phyloP scores from a whole-genome alignment of 2,888 invertebrate genomes.

The Caenorhabditis becei region DNA sequence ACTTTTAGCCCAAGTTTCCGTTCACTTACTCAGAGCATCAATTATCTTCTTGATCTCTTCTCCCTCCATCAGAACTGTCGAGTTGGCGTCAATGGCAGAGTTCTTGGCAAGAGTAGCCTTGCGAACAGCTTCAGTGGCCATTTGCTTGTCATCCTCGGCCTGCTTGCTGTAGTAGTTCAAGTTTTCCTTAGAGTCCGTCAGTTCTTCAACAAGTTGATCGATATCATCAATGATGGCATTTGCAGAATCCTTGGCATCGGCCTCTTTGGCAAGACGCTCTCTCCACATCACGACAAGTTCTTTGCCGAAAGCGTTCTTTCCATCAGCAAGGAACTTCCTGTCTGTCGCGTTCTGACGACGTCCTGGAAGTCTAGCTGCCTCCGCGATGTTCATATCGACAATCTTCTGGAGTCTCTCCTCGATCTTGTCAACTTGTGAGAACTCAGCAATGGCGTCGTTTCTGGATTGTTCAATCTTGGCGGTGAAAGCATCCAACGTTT shows the following conservation, averaged over 20 bases:
- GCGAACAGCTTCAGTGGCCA: conserved; percentile 72
- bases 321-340: too few relatives aligned
- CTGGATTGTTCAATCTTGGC: conserved; percentile 91
- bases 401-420: conserved; percentile 87
- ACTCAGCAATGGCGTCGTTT: conserved; percentile 88
- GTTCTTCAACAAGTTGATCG: conserved; percentile 66
- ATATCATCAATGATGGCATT: conserved; percentile 64
- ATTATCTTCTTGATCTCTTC: conserved; percentile 73
- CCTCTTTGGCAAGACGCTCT: conserved; percentile 49
- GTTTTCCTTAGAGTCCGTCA: conserved; percentile 63
- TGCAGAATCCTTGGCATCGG: conserved; percentile 63
- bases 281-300: neutral
- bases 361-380: too few relatives aligned
- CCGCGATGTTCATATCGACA: conserved; percentile 10
- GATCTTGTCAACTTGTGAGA: conserved; percentile 88
- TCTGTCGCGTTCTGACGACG: too few relatives aligned
- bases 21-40: conserved; percentile 63
- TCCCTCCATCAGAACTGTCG: conserved; percentile 61
- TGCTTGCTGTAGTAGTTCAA: conserved; percentile 71
- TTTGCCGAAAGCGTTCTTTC: neutral
- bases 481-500: conserved; percentile 89
- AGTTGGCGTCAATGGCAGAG: conserved; percentile 70
- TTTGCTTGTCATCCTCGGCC: conserved; percentile 69
- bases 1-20: neutral
- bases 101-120: conserved; percentile 73